phyloP scores from a whole-genome alignment of 2,888 invertebrate species.

The Trypoxylon attenuatum region DNA sequence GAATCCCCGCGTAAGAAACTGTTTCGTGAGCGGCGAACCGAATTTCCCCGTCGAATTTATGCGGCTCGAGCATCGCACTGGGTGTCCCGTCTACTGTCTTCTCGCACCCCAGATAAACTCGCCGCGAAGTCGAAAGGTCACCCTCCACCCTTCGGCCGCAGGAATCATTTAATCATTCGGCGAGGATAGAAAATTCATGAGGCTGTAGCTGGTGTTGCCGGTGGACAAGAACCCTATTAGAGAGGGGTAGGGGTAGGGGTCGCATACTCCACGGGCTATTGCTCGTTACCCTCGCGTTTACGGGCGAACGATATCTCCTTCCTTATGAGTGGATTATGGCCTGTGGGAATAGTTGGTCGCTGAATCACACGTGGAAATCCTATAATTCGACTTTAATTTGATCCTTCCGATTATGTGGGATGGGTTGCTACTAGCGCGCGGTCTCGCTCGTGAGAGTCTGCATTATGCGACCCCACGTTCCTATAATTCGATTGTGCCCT shows the following conservation, averaged over 20 bases:
- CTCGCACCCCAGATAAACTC: no score
- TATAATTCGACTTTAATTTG: conserved; percentile 73
- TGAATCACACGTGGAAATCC: conserved; percentile 62
- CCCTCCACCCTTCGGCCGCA: conserved; percentile 43
- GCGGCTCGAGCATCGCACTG: not conserved
- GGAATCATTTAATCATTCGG: conserved; percentile 66
- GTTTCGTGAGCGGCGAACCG: not conserved
- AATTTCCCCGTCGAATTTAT: conserved; percentile 18
- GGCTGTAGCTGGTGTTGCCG: conserved; percentile 44
- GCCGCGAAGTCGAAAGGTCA: conserved; percentile 58
- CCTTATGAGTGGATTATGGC: conserved; percentile 48
- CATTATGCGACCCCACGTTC: not conserved
- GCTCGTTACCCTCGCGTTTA: conserved; percentile 42
- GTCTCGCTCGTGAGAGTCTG: conserved; percentile 3
- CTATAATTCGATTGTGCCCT: not conserved
- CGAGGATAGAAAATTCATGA: conserved; percentile 69
- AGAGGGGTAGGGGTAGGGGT: no score
- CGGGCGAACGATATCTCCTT: conserved; percentile 49
- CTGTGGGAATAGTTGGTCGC: conserved; percentile 50
- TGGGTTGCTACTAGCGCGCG: conserved; percentile 15
- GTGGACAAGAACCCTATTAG: conserved; percentile 53
- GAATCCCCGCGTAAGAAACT: conserved; percentile 45
- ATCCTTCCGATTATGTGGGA: conserved; percentile 28
- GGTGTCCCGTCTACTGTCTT: no score
- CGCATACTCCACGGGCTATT: conserved; percentile 28